Conservation (phyloP, 2,888 invertebrate genomes). For the Sarcophaga carnaria region DNA sequence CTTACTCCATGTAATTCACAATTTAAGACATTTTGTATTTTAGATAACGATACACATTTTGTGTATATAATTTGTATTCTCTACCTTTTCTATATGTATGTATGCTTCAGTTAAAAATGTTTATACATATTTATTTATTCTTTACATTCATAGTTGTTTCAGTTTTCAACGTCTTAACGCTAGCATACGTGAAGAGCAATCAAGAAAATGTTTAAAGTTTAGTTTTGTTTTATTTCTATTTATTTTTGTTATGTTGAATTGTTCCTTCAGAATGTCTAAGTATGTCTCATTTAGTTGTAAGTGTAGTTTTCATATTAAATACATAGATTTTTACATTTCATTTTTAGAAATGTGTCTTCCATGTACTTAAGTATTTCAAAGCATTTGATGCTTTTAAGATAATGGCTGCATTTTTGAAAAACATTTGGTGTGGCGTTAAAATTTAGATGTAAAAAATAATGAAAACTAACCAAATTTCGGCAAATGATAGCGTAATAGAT, state of each 20-base stretch:
- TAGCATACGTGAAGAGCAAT: conserved; percentile 23
- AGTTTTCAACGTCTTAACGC: not conserved
- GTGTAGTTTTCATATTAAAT: not conserved
- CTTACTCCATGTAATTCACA: too few species aligned
- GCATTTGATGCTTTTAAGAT: not conserved
- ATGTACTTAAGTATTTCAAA: not conserved
- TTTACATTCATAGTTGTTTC: not conserved
- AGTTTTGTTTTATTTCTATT: not conserved
- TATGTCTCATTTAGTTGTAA: not conserved
- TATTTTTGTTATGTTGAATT: not conserved
- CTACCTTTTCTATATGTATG: too few species aligned
- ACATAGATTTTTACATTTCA: not conserved
- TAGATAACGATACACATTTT: too few species aligned
- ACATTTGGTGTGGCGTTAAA: not conserved
- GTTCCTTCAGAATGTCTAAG: not conserved
- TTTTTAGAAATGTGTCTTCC: not conserved
- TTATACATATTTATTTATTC: not conserved
- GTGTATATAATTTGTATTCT: too few species aligned
- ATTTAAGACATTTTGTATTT: too few species aligned
- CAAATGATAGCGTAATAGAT: too few species aligned
- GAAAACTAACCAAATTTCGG: not conserved
- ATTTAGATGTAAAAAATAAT: not conserved
- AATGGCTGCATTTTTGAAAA: not conserved
- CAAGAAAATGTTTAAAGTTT: conserved; percentile 28
- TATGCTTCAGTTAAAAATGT: not conserved